Conservation (phyloP, 2,113 vertebrate species). For the Cyprinodon variegatus region DNA sequence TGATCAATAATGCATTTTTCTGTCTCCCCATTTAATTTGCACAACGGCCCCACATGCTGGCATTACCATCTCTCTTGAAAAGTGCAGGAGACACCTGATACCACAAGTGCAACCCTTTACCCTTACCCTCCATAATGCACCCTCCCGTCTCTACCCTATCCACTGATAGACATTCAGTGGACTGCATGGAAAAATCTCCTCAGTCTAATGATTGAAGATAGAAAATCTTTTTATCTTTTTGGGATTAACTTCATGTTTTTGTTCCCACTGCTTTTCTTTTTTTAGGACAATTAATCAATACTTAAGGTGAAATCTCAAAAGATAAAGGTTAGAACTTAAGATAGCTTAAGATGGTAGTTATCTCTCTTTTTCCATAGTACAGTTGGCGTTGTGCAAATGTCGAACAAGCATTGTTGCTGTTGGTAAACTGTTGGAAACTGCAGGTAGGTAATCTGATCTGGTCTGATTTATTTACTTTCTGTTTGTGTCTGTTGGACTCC, state of each 20-base stretch:
- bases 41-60: constrained; percentile 57
- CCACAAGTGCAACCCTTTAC: constrained; percentile 59
- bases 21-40: constrained; percentile 84
- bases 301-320: constrained; percentile 8
- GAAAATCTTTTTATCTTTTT: constrained; percentile 46
- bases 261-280: constrained; percentile 36
- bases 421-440: constrained; percentile 27
- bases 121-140: constrained; percentile 32
- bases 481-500: constrained; percentile 46
- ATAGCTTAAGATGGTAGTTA: constrained; percentile 1
- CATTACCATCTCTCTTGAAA: constrained; percentile 59
- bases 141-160: constrained; percentile 46
- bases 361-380: neutral
- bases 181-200: constrained; percentile 39
- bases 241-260: constrained; percentile 44
- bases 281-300: constrained; percentile 9
- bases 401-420: constrained; percentile 22
- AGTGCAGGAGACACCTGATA: constrained; percentile 77
- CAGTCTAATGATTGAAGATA: constrained; percentile 44
- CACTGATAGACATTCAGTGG: constrained; percentile 75
- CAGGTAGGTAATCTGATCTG: constrained; percentile 70
- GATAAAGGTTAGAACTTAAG: constrained; percentile 13
- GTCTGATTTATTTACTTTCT: constrained; percentile 57
- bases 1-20: constrained; percentile 84
- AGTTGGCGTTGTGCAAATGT: constrained; percentile 3